Percentiles rank a stretch among this genome's conserved stretches.
These are phyloP conservation scores for Ceratina australensis DNA, from an alignment of 1,140 invertebrate genomes.

Conservation along the genomic window DNA sequence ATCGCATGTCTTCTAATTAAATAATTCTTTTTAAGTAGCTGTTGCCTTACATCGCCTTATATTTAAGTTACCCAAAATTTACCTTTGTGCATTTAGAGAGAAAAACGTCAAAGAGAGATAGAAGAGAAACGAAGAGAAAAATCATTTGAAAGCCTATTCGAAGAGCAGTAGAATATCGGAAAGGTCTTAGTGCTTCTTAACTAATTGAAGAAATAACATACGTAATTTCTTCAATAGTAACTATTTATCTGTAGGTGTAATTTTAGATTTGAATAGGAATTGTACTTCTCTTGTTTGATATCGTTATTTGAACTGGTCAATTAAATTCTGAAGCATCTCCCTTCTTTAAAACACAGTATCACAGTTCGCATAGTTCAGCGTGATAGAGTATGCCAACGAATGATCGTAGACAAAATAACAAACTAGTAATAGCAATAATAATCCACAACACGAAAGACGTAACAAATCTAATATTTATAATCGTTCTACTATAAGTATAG, in stretches of 20 bases:
- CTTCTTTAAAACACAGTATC: not conserved
- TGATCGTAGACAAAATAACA: constrained; percentile 36
- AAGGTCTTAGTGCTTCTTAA: constrained; percentile 30
- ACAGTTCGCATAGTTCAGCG: constrained; percentile 18
- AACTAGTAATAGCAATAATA: constrained; percentile 24
- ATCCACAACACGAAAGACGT: constrained; percentile 52
- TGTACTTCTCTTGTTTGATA: too few species aligned
- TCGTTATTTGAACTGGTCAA: not conserved
- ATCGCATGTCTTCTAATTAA: constrained; percentile 10
- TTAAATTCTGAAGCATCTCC: constrained; percentile 37
- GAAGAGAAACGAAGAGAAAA: constrained; percentile 32
- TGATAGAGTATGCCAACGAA: constrained; percentile 35
- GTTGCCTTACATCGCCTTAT: not conserved
- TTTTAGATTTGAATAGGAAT: too few species aligned
- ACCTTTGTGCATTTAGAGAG: constrained; percentile 29
- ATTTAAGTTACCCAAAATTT: constrained; percentile 6
- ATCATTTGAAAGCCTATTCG: constrained; percentile 37
- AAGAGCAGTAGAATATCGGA: constrained; percentile 18
- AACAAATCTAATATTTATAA: constrained; percentile 60
- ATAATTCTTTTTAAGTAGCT: constrained; percentile 1
- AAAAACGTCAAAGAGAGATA: constrained; percentile 30
- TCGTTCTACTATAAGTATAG: constrained; percentile 51
- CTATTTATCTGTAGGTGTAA: too few species aligned
- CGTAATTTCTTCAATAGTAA: too few species aligned
- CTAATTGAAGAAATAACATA: too few species aligned